Evolutionary conservation across 2,113 vertebrate species (phyloP).

Genomic region (Proteles cristata): DNA sequence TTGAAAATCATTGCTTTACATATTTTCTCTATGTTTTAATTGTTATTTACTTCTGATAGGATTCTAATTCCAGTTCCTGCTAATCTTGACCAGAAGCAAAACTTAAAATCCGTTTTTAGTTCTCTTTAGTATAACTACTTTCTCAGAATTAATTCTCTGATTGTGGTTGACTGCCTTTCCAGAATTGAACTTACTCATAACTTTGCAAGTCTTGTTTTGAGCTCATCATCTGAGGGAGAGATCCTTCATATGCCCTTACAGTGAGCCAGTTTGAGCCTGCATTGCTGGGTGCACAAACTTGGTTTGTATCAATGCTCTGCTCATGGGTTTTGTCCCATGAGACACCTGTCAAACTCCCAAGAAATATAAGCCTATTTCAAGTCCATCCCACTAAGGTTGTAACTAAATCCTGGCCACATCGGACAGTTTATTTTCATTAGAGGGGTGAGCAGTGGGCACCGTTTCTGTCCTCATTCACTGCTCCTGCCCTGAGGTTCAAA

Average conservation of each 20-base stretch:
- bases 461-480: not conserved
- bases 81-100: not conserved
- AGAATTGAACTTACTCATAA: not conserved
- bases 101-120: not conserved
- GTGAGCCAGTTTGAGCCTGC: not conserved
- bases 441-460: not conserved
- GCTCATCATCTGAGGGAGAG: not conserved
- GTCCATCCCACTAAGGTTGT: not conserved
- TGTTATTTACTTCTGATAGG: not conserved
- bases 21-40: not conserved
- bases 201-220: not conserved
- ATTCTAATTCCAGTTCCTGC: not conserved
- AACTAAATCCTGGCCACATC: not conserved
- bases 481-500: not conserved
- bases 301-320: not conserved
- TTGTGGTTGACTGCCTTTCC: not conserved
- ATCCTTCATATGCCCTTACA: not conserved
- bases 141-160: not conserved
- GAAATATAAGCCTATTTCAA: not conserved
- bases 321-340: not conserved
- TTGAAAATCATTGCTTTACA: not conserved
- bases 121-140: not conserved
- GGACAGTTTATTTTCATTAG: conserved; percentile 1
- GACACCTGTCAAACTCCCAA: not conserved
- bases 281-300: not conserved